Conservation (phyloP, 2,113 vertebrate genomes). For the Globicephala melas region DNA sequence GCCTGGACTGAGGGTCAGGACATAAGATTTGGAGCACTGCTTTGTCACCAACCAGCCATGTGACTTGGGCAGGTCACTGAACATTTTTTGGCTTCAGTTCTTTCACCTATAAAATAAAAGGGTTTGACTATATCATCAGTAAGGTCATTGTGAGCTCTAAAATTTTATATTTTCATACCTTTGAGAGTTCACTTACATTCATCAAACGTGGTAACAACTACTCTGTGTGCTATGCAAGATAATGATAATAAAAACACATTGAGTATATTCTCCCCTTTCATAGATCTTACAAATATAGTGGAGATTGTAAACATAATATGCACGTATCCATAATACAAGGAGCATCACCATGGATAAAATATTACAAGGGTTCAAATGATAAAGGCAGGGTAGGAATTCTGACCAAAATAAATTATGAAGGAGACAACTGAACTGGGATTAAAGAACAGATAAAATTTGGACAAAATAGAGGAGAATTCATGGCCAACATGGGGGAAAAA, state of each 20-base stretch:
- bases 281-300: background rate
- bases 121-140: background rate
- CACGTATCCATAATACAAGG: background rate
- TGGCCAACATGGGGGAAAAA: background rate
- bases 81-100: background rate
- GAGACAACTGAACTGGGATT: background rate
- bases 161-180: background rate
- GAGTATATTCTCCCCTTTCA: background rate
- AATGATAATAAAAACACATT: background rate
- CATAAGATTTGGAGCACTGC: too few relatives aligned
- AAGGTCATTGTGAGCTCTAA: background rate
- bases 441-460: background rate
- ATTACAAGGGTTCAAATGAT: background rate
- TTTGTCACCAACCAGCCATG: background rate
- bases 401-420: background rate
- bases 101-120: background rate
- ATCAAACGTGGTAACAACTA: background rate
- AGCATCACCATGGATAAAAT: background rate
- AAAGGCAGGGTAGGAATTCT: background rate
- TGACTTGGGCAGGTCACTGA: background rate
- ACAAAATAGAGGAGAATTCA: background rate
- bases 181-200: background rate
- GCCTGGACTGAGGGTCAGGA: background rate
- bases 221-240: background rate
- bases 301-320: background rate